Evolutionary conservation across 2,888 invertebrate genomes (phyloP), one percentile per base, ranked within the genome.

Genomic region (Sympetrum striolatum): DNA sequence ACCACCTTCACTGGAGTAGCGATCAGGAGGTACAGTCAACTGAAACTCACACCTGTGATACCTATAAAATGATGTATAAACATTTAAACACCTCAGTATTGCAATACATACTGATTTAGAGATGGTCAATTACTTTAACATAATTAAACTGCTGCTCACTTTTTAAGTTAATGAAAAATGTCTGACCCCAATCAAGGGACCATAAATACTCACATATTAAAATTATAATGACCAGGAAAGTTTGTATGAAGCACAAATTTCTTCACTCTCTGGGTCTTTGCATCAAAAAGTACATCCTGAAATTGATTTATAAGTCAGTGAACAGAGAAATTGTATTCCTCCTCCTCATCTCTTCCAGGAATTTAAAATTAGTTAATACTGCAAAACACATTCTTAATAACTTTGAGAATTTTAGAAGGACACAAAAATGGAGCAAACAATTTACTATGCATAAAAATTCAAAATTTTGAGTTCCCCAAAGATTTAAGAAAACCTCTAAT

Each of bases 151-250:
- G 73, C 14, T 31, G 14, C 73, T 73, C 31, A 73, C 5, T 31
- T 73, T 14, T 73, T 73, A 31, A 31, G 18, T 31, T 31, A 10
- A 31, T 31, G 22, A 10, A 14, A 25, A 14, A 73, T 31, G 31
- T 31, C 31, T 73, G 73, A 8, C 31, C 4, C 1, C 2, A 22
- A 25, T 73, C 31, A 73, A 73, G 25, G 15, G 31, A 25, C 73
- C 73, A 15, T 25, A 18, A 25, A 73, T 91, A 94, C 95, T 94
- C 93, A 99, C 98, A 99, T 99, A 93, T 99, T 99, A 95, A 99
- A 99, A 95, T 99, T 99, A 94, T 99, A 99, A 94, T 99, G 99
- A 2, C 99, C 99, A n/a, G 99, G 99, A 94, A 98, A 99, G 94
- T 99, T 99, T 60, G 99, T 99, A 94, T 99, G 99, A 91, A 99